Evolutionary conservation across 2,113 vertebrate genomes (phyloP), one percentile per base, ranked within the genome.

Genomic region (Guaruba guarouba): DNA sequence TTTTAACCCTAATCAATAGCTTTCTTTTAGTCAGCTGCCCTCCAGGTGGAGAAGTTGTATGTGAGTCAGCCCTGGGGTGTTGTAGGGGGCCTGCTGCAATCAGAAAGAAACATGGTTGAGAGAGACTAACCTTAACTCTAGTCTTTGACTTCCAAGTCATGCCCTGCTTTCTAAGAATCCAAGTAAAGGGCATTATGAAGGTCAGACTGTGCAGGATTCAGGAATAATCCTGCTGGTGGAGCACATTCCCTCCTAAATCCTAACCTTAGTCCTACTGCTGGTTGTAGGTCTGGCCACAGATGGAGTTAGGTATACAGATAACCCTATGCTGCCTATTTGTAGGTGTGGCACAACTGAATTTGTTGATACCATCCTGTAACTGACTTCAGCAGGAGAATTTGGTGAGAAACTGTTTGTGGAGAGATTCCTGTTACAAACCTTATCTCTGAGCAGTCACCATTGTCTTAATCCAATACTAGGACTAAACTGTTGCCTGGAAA

Each of bases 251-350:
- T 71, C 27, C 54, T 83, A 70, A 88, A 83, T 17, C 6, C 13
- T 83, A 76, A 44, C n/a, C 22, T 66, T 64, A 62, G 62, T 68
- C 52, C 25, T 79, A 41, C 49, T 67, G 27, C 19, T 73, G 10
- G 5, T 62, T 89, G 78, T 64, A 24, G 19, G 31, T 67, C 33
- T 55, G 33, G 37, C 41, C 13, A 1, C 46, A 23, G 33, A n/a
- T 59, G 12, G 31, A 13, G 33, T 35, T 24, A 35, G 57, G 33
- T 35, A 35, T 35, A 59, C 31, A 31, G 55, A 22, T 80, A n/a
- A 1, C 19, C n/a, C 3, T 2, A n/a, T 73, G n/a, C 35, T 85
- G 29, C 44, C 35, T 19, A 12, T 51, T 44, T 10, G 0, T 35
- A 70, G 59, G 43, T 6, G 8, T 52, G 43, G 10, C 46, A 51